phyloP scores from a whole-genome alignment of 1,140 invertebrate genomes.

The Asbolus verrucosus region DNA sequence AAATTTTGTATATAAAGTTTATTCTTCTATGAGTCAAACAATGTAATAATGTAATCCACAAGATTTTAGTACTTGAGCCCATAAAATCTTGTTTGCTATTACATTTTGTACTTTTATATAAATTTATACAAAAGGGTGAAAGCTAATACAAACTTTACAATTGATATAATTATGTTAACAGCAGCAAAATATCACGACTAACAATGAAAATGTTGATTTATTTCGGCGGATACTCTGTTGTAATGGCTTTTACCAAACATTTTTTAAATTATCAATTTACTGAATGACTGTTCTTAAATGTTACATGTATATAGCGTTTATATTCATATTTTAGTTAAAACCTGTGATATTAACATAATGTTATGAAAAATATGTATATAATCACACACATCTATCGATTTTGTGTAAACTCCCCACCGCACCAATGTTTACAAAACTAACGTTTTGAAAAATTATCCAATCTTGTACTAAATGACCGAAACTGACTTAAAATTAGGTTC shows the following conservation, averaged over 20 bases:
- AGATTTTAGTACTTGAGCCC: conserved; percentile 58
- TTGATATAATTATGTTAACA: too few species aligned
- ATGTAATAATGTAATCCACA: conserved; percentile 46
- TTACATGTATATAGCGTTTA: conserved; percentile 27
- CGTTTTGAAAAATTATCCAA: conserved; percentile 10
- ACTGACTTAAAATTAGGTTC: conserved; percentile 17
- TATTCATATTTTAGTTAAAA: conserved; percentile 30
- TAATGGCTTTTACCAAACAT: conserved; percentile 7
- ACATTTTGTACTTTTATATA: conserved; percentile 37
- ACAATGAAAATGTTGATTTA: too few species aligned
- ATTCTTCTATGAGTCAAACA: conserved; percentile 39
- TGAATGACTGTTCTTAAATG: conserved; percentile 29
- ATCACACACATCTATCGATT: conserved; percentile 25
- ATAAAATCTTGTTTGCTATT: conserved; percentile 54
- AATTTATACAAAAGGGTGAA: conserved; percentile 20
- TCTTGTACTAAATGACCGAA: conserved; percentile 23
- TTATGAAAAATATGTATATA: conserved; percentile 42
- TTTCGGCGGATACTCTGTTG: neutral
- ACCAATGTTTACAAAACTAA: conserved; percentile 40
- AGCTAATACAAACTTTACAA: neutral
- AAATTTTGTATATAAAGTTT: conserved; percentile 26
- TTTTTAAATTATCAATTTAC: conserved; percentile 1
- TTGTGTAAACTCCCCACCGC: conserved; percentile 19
- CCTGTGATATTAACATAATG: conserved; percentile 36
- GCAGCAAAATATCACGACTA: too few species aligned